Evolutionary conservation across 2,797 vertebrate species (phyloP), one percentile per base, ranked within the genome.

Genomic region (Sphaeramia orbicularis): DNA sequence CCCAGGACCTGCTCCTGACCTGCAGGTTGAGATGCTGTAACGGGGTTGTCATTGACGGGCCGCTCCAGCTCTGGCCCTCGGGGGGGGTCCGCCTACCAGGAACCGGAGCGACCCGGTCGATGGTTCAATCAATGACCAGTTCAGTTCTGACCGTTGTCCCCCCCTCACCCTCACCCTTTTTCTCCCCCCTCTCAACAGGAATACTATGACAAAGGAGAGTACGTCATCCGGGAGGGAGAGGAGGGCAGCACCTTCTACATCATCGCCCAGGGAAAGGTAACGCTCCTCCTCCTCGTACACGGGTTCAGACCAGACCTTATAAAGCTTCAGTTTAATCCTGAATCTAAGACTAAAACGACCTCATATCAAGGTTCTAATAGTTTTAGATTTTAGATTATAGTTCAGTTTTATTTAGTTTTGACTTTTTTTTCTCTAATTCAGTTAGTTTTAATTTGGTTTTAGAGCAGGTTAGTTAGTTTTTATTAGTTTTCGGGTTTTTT

Each of bases 201-300:
- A 83, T 96, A 95, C 89, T 98, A 97, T 73, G 94, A 96, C 90
- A 96, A 94, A 83, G 95, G 93, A 49, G 96, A 97, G 85, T 96
- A 95, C 42, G 87, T 98, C 85, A 98, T 98, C 85, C 92, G 96
- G 42, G 94, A 99, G 87, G 96, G 96, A 41, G 96, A 98, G 73
- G 96, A 97, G 86, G 96, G 97, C 71, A 97, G 94, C 71, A 98
- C 96, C 12, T 98, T 99, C 85, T 99, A 96, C 91, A 96, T 99
- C 80, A 96, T 98, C 76, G 93, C 96, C 16, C 96, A 96, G 89
- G 96, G 97, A 85, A 96, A 95, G 96, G 97, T 98, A 94, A 94
- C 14, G 0, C 19, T 0, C 30, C 18, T 32, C n/a, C n/a, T n/a
- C n/a, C n/a, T n/a, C n/a, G n/a, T n/a, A n/a, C n/a, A n/a, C n/a